Base-by-base conservation (phyloP, 2,888 invertebrate species). In the Sphaerophoria rueppellii region DNA sequence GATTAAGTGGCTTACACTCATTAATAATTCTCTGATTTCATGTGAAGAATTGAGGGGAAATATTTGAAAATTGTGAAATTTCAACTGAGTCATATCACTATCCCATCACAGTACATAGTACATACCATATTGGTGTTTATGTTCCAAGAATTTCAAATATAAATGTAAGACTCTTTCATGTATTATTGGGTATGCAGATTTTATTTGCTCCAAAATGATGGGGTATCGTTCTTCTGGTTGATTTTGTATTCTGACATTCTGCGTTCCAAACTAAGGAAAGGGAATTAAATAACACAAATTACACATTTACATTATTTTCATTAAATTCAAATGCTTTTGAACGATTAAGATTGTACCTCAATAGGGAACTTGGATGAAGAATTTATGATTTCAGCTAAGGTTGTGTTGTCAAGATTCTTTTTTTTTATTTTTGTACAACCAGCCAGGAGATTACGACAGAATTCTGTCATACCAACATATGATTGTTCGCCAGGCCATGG, bases 91-190 rank as follows among this genome's bases (percentile, higher is more conserved):
- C 48, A 63, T 57, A 16, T 5, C 4, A 40, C 9, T 6, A 1
- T 40, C 43, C n/a, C n/a, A n/a, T n/a, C n/a, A n/a, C n/a, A n/a
- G n/a, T n/a, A n/a, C n/a, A n/a, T n/a, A 43, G 4, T 9, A 72
- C 73, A 63, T 73, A 87, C 87, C 88, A 83, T 87, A 87, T 78
- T 87, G 85, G 14, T 14, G 54, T 89, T 95, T 95, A 88, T 94
- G 93, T 63, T 94, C 93, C 40, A 95, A 91, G 90, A 95, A 95
- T 79, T 93, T 92, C 0, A 93, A 92, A 89, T 93, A 94, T 2
- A 95, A 89, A 4, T 93, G 90, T 0, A 95, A 86, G 43, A 93
- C 93, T 73, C 94, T 92, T 88, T 95, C 95, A 87, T 95, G 95
- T 71, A 95, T 91, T 11, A 95, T 86, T 0, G 95, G 95, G 88